Evolutionary conservation across 2,888 invertebrate species (phyloP), one percentile per base, ranked within the genome.

Genomic region (Parnassius orleans): DNA sequence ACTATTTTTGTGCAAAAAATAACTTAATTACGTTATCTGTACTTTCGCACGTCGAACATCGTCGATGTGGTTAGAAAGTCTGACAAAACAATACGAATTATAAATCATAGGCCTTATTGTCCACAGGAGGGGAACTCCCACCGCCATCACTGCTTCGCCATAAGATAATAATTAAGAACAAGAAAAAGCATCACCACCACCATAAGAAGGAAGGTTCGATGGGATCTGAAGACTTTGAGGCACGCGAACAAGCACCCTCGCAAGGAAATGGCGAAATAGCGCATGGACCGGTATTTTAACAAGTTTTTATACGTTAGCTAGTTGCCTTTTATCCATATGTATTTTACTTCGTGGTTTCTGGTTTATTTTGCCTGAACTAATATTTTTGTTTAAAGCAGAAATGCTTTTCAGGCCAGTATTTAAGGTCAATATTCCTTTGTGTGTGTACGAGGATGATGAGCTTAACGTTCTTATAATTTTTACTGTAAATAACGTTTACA

Each of bases 111-210:
- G 33, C 33, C n/a, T 48, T 60, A 15, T 42, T 60, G 42, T 12
- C 47, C 53, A 33, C 69, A 93, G 97, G 97, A 82, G 90, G 94
- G 75, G 94, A 96, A 66, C 90, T 99, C 69, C 98, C 98, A 48
- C 96, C 98, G 60, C 98, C 98, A 1, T 93, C 95, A 47, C 78
- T 94, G 64, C 90, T 99, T 63, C 95, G 95, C 68, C 93, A 97
- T 70, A 98, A 98, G 90, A 98, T 99, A 72, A 96, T 99, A 69
- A 98, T 99, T 73, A 99, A 99, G 89, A 99, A 99, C 84, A 98
- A 98, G 90, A 98, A 98, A 90, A 97, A 98, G 79, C 97, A 97
- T 74, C 95, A 95, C 74, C 95, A 97, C 84, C 94, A 96, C 89
- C 93, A 96, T 92, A 93, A 93, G 62, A 88, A 85, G 42, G 87